Base-by-base conservation (phyloP, 2,888 invertebrate species). In the Pollenia angustigena region DNA sequence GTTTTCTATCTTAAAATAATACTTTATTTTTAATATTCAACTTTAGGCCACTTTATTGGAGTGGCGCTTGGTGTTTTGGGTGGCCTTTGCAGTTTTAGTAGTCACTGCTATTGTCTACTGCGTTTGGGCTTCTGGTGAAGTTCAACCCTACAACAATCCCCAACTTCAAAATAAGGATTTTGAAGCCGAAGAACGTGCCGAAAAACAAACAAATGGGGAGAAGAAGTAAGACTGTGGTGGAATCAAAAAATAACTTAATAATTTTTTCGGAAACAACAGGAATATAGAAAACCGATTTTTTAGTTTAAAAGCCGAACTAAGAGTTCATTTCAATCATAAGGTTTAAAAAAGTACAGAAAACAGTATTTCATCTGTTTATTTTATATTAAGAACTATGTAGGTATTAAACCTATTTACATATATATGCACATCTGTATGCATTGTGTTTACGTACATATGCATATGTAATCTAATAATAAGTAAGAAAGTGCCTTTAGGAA, bases 51-150 rank as follows among this genome's bases (percentile, higher is more conserved):
- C 95, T 0, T 90, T 96, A 10, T 92, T 93, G 18, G 95, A 97
- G 93, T 97, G 97, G 97, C 94, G 96, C 46, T 90, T 95, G 0
- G 97, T 97, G 0, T 97, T 97, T 91, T 97, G 97, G 96, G 96
- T 97, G n/a, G 95, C 96, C 50, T 94, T 97, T 14, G 95, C 91
- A 0, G 95, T 97, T 4, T 94, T 97, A 82, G 92, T 95, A 0
- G 88, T 95, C 0, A 96, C 97, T 2, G 96, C 96, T 90, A 58
- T 95, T 0, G 91, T 97, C 6, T 97, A 96, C 91, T 89, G 96
- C 0, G 74, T 96, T 9, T 96, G 95, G 91, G 97, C 96, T 0
- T 95, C 96, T 87, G 97, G 96, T 0, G 96, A 97, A 60, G 95
- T 96, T 52, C 95, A 96, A 87, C 95, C 95, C 90, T 97, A 97